Evolutionary conservation across 2,113 vertebrate species (phyloP).

Genomic region (Albula glossodonta): DNA sequence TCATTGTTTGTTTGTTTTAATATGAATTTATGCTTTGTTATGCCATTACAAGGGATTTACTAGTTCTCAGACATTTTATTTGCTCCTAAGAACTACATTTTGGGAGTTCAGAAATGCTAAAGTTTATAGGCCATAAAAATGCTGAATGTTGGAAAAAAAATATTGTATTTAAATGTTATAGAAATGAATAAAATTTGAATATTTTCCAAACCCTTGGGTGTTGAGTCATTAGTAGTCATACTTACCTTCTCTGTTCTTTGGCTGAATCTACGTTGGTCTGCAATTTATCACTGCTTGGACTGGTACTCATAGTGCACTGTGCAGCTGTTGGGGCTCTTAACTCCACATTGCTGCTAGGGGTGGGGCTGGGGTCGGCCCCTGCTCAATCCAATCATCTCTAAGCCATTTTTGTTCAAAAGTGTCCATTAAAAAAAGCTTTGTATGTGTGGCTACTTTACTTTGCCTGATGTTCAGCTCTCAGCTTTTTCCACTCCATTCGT

Average conservation of each 20-base stretch:
- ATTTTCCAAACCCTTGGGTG: neutral
- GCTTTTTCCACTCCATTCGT: no score
- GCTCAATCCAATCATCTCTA: no score
- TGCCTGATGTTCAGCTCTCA: no score
- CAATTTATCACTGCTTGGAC: neutral
- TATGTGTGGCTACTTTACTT: no score
- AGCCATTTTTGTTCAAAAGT: no score
- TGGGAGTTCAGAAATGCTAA: slow-evolving; percentile 7
- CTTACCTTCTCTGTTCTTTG: neutral
- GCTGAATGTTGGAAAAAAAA: neutral
- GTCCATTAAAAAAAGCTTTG: no score
- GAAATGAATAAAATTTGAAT: slow-evolving; percentile 11
- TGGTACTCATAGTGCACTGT: neutral
- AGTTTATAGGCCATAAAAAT: neutral
- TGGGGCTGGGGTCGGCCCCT: no score
- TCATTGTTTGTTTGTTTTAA: neutral
- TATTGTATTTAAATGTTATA: slow-evolving; percentile 23
- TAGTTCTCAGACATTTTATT: neutral
- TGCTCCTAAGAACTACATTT: neutral
- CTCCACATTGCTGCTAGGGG: no score
- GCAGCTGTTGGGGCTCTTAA: no score
- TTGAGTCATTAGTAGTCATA: neutral
- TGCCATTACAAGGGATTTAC: neutral
- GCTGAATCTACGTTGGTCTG: neutral
- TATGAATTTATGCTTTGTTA: neutral